Base-by-base conservation (phyloP, 2,113 vertebrate species). In the Vireo altiloquus region DNA sequence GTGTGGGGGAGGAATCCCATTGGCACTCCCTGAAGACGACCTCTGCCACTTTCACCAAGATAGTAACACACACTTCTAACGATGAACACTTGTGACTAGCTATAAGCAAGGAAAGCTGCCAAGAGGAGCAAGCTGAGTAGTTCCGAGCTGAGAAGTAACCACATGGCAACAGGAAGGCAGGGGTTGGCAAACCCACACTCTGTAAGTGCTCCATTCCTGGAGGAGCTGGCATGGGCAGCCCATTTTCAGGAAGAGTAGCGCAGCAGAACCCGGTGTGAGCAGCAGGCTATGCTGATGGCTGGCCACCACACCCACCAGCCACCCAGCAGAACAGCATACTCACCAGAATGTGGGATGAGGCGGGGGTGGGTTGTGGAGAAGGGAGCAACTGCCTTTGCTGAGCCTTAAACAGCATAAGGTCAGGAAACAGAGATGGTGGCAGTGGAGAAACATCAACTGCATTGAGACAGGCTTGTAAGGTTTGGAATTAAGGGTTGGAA, bases 341-440 rank as follows among this genome's bases (percentile, higher is more conserved):
- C 31, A 46, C 13, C 30, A 75, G 28, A 63, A 68, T 1, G 21
- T 1, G 6, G 61, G 28, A 63, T 25, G 47, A 50, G 39, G 42
- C 1, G 0, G 13, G 3, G 27, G 8, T 1, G 12, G 15, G 23
- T 11, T 66, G 40, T 3, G 25, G n/a, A 44, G 20, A 53, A 64
- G 16, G 33, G 33, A 91, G 7, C 18, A 35, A 60, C 6, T 52
- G 17, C 27, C 53, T 82, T 53, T 59, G 49, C 28, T 46, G 57
- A 82, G 44, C 20, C 23, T 80, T 47, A 2, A 39, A 18, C 7
- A 40, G 37, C 1, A 0, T 16, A 37, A 79, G 12, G 16, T 31
- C 30, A 56, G 49, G 39, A 86, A 59, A 61, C 0, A 1, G 35
- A 50, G 24, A 39, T 49, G 27, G 1, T 28, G 17, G 56, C 37